phyloP scores from a whole-genome alignment of 2,113 vertebrate genomes.

The Oreochromis aureus region DNA sequence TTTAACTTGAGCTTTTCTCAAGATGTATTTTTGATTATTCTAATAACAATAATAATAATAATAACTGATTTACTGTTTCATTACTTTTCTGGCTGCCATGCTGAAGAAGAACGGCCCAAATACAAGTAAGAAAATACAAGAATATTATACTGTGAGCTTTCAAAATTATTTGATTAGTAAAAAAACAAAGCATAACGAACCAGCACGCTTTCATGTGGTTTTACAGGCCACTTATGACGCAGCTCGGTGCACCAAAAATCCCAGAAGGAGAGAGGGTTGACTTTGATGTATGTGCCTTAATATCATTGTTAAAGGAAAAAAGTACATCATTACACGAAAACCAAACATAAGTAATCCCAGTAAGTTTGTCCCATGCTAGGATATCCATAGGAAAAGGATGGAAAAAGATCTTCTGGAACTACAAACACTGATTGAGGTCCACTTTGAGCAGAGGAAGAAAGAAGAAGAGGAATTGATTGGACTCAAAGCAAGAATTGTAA shows the following conservation, averaged over 20 bases:
- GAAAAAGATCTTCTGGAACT: conserved; percentile 96
- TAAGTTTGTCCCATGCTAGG: conserved; percentile 62
- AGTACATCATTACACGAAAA: neutral
- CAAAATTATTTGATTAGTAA: neutral
- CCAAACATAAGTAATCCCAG: neutral
- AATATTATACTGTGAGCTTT: neutral
- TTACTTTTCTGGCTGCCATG: neutral
- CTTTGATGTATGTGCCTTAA: conserved; percentile 68
- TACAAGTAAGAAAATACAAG: conserved; percentile 60
- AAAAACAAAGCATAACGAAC: neutral
- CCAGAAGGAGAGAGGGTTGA: conserved; percentile 76
- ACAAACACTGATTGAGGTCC: conserved; percentile 93
- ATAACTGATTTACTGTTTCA: neutral
- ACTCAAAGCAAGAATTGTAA: conserved; percentile 93
- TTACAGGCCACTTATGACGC: conserved; percentile 52
- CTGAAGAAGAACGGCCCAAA: conserved; percentile 67
- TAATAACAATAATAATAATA: neutral
- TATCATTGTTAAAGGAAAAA: neutral
- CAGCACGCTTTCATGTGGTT: neutral
- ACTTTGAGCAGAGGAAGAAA: conserved; percentile 93
- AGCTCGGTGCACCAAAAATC: conserved; percentile 71
- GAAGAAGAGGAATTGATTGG: conserved; percentile 93
- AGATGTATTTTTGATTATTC: neutral
- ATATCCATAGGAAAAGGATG: conserved; percentile 97
- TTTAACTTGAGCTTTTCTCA: neutral